Percentiles rank a stretch among this genome's conserved stretches.
Conservation (phyloP, 2,113 vertebrate genomes). For the Morone chrysops region DNA sequence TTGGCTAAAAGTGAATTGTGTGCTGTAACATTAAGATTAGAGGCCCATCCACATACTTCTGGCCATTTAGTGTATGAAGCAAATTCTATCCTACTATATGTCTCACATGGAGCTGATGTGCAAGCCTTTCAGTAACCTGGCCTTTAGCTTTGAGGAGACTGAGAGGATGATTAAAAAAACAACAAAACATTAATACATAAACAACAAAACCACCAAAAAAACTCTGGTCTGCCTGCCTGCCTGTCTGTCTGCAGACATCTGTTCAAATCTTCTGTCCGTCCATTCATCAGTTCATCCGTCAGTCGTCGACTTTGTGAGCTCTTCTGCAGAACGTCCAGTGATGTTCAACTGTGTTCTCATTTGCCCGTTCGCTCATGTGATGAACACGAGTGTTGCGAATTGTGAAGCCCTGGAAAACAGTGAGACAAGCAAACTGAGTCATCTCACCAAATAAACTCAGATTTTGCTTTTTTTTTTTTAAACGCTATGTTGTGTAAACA, state of each 20-base stretch:
- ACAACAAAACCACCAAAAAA: background rate
- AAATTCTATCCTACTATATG: background rate
- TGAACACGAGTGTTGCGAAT: slow-evolving; percentile 95
- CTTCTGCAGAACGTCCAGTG: slow-evolving; percentile 96
- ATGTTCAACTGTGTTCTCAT: slow-evolving; percentile 97
- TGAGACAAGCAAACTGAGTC: background rate
- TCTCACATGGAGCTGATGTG: background rate
- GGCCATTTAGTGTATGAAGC: background rate
- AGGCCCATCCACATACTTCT: background rate
- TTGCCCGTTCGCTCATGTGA: slow-evolving; percentile 96
- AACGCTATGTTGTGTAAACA: background rate
- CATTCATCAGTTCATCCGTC: slow-evolving; percentile 51
- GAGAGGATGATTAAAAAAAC: background rate
- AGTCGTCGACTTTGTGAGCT: slow-evolving; percentile 90
- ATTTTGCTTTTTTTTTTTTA: background rate
- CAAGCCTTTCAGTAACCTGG: background rate
- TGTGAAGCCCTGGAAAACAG: slow-evolving; percentile 87
- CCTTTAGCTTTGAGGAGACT: background rate
- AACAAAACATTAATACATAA: background rate
- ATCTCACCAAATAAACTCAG: background rate
- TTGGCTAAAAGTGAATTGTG: background rate
- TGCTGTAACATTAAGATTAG: too few species aligned
- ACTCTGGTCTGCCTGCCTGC: background rate
- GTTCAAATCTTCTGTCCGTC: background rate
- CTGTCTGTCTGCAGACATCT: background rate